Evolutionary conservation across 2,888 invertebrate genomes (phyloP), one percentile per base, ranked within the genome.

Genomic region (Acanthococcus lagerstroemiae): DNA sequence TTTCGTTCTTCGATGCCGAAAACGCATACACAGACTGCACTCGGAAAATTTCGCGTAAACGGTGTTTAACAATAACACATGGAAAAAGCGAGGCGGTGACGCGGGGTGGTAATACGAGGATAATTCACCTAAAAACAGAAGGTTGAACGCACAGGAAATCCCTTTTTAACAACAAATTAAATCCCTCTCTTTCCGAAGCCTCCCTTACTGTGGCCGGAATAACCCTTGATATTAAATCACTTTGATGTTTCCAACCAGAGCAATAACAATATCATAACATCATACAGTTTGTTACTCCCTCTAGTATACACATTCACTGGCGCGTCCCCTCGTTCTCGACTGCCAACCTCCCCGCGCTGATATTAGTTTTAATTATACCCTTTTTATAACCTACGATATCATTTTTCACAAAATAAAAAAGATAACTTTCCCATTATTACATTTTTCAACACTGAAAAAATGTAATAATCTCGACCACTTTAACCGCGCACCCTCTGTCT

Each of bases 241-340:
- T 63, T 63, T 63, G 63, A 63, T 63, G 63, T 63, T 63, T 6
- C 52, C 24, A 50, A 63, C 50, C 27, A 63, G 63, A 65, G 66
- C 66, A 66, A 66, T 66, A 66, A 66, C 66, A 66, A 66, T 66
- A 66, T 66, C 66, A 66, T 66, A 66, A 66, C 66, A 66, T 66
- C 56, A 66, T 66, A 66, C 25, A 66, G 56, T 57, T 48, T 45
- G 46, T 30, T 48, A 56, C 56, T 44, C 56, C 27, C 50, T 56
- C 25, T 22, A 63, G 44, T 63, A 63, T 52, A 30, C 27, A 48
- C 52, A 54, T 52, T 30, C 63, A 52, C 37, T 48, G 52, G 27
- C 37, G 22, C 50, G 9, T 44, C 24, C 52, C 52, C 52, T 24
- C 15, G 5, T 5, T 4, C 5, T 9, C 6, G 7, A 24, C 15